Evolutionary conservation across 2,113 vertebrate species (phyloP).

Genomic region (Accipiter cooperii): DNA sequence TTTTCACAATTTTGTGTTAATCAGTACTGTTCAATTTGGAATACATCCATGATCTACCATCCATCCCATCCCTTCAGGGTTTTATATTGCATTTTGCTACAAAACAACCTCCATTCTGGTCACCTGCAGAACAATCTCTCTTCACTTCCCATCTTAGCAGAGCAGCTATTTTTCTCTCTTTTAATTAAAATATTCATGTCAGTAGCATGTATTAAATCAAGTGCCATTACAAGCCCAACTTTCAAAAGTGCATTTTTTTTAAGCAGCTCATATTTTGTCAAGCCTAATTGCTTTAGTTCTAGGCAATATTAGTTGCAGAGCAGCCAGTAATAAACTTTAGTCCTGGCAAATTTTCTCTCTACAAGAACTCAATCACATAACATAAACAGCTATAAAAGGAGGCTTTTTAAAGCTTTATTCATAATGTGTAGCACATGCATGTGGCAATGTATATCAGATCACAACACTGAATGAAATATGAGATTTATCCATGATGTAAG

Average conservation of each 20-base stretch:
- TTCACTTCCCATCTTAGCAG: background rate
- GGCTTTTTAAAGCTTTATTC: conserved; percentile 76
- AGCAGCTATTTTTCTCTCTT: background rate
- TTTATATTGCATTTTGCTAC: background rate
- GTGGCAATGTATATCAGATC: conserved; percentile 56
- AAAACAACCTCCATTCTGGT: background rate
- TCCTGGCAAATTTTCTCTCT: conserved; percentile 75
- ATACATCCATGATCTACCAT: background rate
- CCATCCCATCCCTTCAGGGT: background rate
- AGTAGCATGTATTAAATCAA: conserved; percentile 58
- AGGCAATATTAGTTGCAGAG: conserved; percentile 72
- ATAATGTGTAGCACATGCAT: conserved; percentile 75
- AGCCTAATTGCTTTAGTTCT: conserved; percentile 73
- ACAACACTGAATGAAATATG: conserved; percentile 52
- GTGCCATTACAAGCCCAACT: background rate
- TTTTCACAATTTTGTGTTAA: background rate
- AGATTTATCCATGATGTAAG: conserved; percentile 62
- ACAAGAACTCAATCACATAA: conserved; percentile 70
- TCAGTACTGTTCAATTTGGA: background rate
- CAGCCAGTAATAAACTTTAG: conserved; percentile 76
- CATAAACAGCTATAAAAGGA: conserved; percentile 77
- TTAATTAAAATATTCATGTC: conserved; percentile 51
- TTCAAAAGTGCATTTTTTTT: conserved; percentile 23
- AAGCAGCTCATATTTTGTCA: conserved; percentile 60
- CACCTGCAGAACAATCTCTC: background rate